A percentile compares a stretch with the other conserved stretches of the same genome.
phyloP scores from a whole-genome alignment of 2,797 vertebrate genomes.

The Smutsia gigantea region DNA sequence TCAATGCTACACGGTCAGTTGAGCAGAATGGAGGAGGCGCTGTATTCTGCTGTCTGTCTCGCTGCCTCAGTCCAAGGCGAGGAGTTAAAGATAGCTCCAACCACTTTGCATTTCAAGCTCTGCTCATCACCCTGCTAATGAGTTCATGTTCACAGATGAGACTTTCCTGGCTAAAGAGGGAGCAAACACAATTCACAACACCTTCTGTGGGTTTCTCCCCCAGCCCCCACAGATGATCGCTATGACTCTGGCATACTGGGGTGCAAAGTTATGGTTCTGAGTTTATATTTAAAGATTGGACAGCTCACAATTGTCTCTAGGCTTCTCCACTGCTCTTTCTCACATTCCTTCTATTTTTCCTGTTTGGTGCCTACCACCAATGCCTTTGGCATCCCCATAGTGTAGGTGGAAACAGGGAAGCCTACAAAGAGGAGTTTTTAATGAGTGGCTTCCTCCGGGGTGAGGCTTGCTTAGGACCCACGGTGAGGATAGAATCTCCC shows the following conservation, averaged over 20 bases:
- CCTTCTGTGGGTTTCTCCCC: not conserved
- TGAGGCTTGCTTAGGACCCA: accelerated
- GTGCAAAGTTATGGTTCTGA: not conserved
- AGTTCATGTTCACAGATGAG: not conserved
- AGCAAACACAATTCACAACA: not conserved
- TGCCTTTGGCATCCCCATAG: not conserved
- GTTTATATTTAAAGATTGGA: not conserved
- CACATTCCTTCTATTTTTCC: not conserved
- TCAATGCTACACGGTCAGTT: accelerated
- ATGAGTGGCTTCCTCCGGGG: not conserved
- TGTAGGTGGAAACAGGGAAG: not conserved
- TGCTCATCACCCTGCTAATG: constrained; percentile 64
- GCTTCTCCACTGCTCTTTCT: accelerated
- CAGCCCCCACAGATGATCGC: not conserved
- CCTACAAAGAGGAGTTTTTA: not conserved
- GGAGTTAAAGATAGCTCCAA: not conserved
- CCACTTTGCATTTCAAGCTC: not conserved
- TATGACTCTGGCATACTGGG: not conserved
- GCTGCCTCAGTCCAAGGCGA: not conserved
- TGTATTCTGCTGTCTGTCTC: not conserved
- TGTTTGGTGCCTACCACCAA: accelerated
- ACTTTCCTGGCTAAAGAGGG: constrained; percentile 22
- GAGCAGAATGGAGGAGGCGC: not conserved
- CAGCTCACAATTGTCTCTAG: not conserved
- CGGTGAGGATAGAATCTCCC: accelerated